phyloP scores from a whole-genome alignment of 1,140 invertebrate species.

The Sinella curviseta region DNA sequence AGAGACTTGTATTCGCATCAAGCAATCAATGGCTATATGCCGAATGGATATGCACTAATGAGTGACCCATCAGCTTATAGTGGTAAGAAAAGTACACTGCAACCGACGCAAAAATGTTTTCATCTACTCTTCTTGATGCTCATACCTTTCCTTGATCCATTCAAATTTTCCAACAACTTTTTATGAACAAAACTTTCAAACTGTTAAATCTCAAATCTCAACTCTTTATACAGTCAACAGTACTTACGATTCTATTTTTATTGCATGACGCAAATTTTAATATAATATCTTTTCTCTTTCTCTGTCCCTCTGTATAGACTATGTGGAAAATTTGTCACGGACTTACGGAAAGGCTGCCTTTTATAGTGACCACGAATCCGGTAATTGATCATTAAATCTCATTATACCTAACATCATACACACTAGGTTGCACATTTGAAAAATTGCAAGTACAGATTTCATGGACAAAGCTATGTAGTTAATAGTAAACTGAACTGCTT shows the following conservation, averaged over 20 bases:
- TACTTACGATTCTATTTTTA: no score
- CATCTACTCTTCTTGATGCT: not conserved
- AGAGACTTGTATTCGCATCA: constrained; percentile 66
- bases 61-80: constrained; percentile 58
- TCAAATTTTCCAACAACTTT: not conserved
- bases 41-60: constrained; percentile 83
- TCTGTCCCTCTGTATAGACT: constrained; percentile 34
- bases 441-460: no score
- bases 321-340: constrained; percentile 45
- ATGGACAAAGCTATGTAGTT: no score
- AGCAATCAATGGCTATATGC: constrained; percentile 95
- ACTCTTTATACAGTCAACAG: no score
- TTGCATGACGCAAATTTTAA: not conserved
- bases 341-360: constrained; percentile 46
- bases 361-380: constrained; percentile 44
- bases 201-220: not conserved
- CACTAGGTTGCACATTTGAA: not conserved
- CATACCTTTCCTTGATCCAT: not conserved
- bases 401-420: not conserved
- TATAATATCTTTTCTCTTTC: constrained; percentile 29
- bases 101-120: not conserved
- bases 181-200: no score
- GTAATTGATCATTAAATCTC: constrained; percentile 35
- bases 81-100: constrained; percentile 37
- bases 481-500: not conserved